Evolutionary conservation across 2,888 invertebrate genomes (phyloP), one percentile per base, ranked within the genome.

Genomic region (Brachyptera putata): DNA sequence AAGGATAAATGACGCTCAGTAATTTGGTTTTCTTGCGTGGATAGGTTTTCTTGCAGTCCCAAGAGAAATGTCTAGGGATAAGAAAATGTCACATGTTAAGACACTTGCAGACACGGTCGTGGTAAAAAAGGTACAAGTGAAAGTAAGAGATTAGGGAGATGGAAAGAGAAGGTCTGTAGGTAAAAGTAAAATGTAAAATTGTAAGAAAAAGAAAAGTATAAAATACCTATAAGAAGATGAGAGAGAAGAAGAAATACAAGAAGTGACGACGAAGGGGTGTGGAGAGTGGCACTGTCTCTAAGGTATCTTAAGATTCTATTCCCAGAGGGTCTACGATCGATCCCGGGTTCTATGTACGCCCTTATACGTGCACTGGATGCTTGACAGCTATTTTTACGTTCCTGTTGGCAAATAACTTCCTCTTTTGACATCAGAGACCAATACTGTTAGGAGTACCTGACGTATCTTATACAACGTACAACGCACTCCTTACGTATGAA

Each of bases 321-420:
- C 41, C 41, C 41, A 41, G 18, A 41, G 41, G 41, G 41, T 41
- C 41, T 41, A 16, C 14, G 41, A 41, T 41, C 41, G 41, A 41
- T 41, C 41, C 30, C 30, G 41, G n/a, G 24, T 9, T n/a, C n/a
- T n/a, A 24, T 46, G 46, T 46, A 46, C 41, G 41, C 41, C 41
- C 41, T 21, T 21, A 41, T 41, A 41, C 41, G 41, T 41, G 41
- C 16, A 14, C 16, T 9, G 41, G 16, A 41, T 41, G 41, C 41
- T 41, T 41, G 16, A 39, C 21, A 21, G 16, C n/a, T 5, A 18
- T 41, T n/a, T n/a, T n/a, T n/a, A n/a, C n/a, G n/a, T n/a, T n/a
- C n/a, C n/a, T n/a, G n/a, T n/a, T n/a, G n/a, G n/a, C n/a, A n/a
- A n/a, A n/a, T n/a, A n/a, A n/a, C n/a, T n/a, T n/a, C n/a, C n/a